Base-by-base conservation (phyloP, 2,888 invertebrate species). In the Euphydryas editha region DNA sequence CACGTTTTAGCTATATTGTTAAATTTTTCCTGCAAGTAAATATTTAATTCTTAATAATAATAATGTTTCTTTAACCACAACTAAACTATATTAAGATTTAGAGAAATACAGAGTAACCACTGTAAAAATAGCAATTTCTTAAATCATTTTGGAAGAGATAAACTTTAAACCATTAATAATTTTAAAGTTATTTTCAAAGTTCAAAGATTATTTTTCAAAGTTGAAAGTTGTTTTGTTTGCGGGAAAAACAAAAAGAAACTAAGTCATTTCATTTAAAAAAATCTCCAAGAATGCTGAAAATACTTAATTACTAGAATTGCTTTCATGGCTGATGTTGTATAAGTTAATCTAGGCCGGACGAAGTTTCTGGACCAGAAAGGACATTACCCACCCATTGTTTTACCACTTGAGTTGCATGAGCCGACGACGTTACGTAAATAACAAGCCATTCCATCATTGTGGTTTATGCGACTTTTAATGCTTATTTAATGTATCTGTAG, bases 321-420 rank as follows among this genome's bases (percentile, higher is more conserved):
- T 57, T 39, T 57, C 21, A 57, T 57, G 42, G 18, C 54, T 57
- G 24, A 61, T 42, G 44, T 42, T 44, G 51, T 61, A 60, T 57
- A 58, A 57, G 55, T 65, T 44, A 59, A 88, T 84, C 83, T 87
- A 84, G 88, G 85, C 77, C 90, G 87, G 85, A 84, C 83, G 84
- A 78, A 82, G 83, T 86, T 86, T 89, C 85, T 90, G 89, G 88
- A 90, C 88, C 90, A 91, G 79, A 89, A 88, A 89, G 85, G 86
- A 87, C 83, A 80, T 83, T 81, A 72, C 80, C 80, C 79, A 79
- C 78, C 78, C 80, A 89, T 89, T 88, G 87, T 89, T 87, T 76
- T 74, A 71, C 77, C 72, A 67, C 73, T 65, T 65, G 63, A 51
- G 68, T 70, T 71, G 69, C 69, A 67, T 65, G 70, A 69, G 65